phyloP scores from a whole-genome alignment of 2,888 invertebrate genomes.

The Antheraea assamensis region DNA sequence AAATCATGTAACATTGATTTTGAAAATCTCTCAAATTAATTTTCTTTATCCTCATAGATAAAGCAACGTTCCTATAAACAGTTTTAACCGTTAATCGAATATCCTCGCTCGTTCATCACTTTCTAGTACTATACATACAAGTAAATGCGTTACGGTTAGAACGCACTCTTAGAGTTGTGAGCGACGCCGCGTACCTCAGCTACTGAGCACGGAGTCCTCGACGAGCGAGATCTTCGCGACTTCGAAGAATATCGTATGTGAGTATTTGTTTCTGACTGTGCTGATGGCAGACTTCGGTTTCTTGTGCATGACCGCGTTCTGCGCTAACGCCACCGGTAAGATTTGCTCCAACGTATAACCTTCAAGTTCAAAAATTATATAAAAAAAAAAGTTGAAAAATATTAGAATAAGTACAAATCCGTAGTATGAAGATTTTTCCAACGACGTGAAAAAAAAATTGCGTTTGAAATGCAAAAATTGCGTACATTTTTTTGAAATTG shows the following conservation, averaged over 20 bases:
- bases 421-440: too few relatives aligned
- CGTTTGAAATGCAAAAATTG: too few relatives aligned
- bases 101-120: constrained; percentile 22
- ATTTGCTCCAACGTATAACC: constrained; percentile 91
- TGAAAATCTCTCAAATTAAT: not conserved
- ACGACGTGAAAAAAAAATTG: too few relatives aligned
- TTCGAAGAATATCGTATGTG: constrained; percentile 96
- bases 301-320: constrained; percentile 90
- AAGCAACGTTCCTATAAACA: not conserved
- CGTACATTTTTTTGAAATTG: too few relatives aligned
- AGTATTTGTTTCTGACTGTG: constrained; percentile 96
- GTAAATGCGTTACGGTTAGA: constrained; percentile 29
- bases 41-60: not conserved
- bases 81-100: not conserved
- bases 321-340: constrained; percentile 84
- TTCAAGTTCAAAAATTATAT: constrained; percentile 52
- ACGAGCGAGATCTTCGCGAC: constrained; percentile 91
- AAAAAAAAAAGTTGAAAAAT: not conserved
- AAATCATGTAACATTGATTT: not conserved
- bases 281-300: constrained; percentile 90
- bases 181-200: constrained; percentile 49
- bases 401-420: too few relatives aligned
- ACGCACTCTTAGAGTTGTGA: constrained; percentile 52
- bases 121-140: constrained; percentile 24
- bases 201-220: constrained; percentile 60